A percentile compares a stretch with the other conserved stretches of the same genome.
phyloP scores from a whole-genome alignment of 2,113 vertebrate species.

The Megaptera novaeangliae region DNA sequence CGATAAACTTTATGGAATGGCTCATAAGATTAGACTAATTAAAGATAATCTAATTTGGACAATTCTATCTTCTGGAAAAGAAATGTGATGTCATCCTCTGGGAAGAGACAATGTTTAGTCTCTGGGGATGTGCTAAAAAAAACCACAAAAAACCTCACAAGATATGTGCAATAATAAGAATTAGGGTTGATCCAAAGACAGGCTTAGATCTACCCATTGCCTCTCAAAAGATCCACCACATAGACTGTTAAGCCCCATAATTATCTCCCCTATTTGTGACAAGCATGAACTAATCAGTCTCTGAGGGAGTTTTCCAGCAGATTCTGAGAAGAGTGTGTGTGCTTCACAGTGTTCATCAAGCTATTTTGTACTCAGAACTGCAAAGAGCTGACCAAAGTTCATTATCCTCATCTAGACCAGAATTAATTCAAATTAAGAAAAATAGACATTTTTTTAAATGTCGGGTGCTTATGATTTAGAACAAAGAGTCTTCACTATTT shows the following conservation, averaged over 20 bases:
- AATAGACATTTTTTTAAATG: conserved; percentile 59
- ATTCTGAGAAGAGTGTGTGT: conserved; percentile 81
- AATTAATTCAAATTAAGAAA: conserved; percentile 83
- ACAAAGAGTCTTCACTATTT: conserved; percentile 77
- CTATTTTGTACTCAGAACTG: conserved; percentile 82
- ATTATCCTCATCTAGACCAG: conserved; percentile 83
- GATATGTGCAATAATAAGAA: conserved; percentile 86
- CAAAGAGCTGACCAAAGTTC: conserved; percentile 85
- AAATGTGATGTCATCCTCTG: conserved; percentile 83
- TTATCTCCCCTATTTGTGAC: conserved; percentile 91
- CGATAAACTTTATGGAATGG: conserved; percentile 85
- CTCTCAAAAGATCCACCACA: conserved; percentile 88
- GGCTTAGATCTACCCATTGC: conserved; percentile 87
- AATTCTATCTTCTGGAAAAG: conserved; percentile 83
- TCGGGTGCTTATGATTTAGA: conserved; percentile 64
- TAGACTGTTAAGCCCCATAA: conserved; percentile 88
- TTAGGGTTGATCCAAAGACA: conserved; percentile 82
- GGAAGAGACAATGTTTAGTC: conserved; percentile 80
- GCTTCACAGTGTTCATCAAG: conserved; percentile 84
- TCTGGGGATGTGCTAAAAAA: conserved; percentile 75
- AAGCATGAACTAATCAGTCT: conserved; percentile 93
- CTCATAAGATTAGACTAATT: conserved; percentile 86
- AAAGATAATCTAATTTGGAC: conserved; percentile 87
- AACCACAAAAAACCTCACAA: conserved; percentile 40
- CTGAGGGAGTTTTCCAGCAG: conserved; percentile 89